These are phyloP conservation scores for Beris chalybata DNA, from an alignment of 2,888 invertebrate genomes.

Conservation along the genomic window DNA sequence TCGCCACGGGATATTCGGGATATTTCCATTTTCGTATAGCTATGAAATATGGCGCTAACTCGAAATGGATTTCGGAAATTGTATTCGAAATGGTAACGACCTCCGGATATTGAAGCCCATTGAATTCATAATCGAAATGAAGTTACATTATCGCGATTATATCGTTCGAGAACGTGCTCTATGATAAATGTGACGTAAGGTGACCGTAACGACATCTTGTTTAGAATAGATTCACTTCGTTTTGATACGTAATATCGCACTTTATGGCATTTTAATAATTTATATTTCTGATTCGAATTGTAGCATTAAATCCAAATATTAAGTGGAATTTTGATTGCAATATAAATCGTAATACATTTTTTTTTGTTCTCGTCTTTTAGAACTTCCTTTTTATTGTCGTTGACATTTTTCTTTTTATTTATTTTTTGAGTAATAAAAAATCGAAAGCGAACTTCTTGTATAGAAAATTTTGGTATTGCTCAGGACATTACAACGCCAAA, in stretches of 20 bases:
- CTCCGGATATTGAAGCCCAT: slow-evolving; percentile 29
- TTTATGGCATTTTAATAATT: slow-evolving; percentile 22
- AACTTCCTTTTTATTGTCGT: slow-evolving; percentile 16
- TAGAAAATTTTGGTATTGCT: slow-evolving; percentile 1
- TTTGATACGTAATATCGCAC: too few relatives aligned
- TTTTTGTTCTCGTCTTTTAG: not conserved
- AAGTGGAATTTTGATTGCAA: slow-evolving; percentile 25
- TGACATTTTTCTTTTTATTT: slow-evolving; percentile 27
- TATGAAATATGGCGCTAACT: slow-evolving; percentile 25
- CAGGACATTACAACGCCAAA: not conserved
- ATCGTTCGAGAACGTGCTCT: too few relatives aligned
- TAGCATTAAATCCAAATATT: slow-evolving; percentile 25
- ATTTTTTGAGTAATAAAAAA: slow-evolving; percentile 4
- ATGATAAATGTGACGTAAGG: too few relatives aligned
- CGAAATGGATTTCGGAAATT: slow-evolving; percentile 31
- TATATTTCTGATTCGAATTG: slow-evolving; percentile 26
- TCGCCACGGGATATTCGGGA: too few relatives aligned
- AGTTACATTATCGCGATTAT: slow-evolving; percentile 18
- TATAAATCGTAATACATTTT: slow-evolving; percentile 20
- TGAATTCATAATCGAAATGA: slow-evolving; percentile 31
- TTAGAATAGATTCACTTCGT: too few relatives aligned
- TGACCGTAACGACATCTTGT: too few relatives aligned
- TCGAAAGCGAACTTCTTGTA: not conserved
- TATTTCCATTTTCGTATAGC: too few relatives aligned
- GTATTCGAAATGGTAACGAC: slow-evolving; percentile 29